Conservation (phyloP, 1,140 invertebrate species). For the Neotoxoptera formosana region DNA sequence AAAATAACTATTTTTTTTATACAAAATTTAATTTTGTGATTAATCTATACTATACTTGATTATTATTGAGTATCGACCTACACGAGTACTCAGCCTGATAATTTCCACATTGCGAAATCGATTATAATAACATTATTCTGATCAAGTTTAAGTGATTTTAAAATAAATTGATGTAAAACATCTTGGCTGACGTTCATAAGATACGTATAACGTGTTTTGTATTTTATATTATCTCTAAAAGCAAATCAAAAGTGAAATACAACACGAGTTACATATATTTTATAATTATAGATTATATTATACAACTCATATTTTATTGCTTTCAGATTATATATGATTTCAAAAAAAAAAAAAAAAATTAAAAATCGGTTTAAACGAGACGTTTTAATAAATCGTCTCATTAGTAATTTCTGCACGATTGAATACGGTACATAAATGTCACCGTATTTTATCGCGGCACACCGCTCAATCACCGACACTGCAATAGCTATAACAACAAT, state of each 20-base stretch:
- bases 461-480: neutral
- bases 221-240: conserved; percentile 2
- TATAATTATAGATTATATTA: neutral
- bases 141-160: neutral
- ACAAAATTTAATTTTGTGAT: neutral
- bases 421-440: neutral
- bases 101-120: neutral
- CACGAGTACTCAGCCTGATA: neutral
- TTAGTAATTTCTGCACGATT: conserved; percentile 15
- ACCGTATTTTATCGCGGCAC: neutral
- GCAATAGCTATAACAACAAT: neutral
- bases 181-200: neutral
- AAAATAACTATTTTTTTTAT: neutral
- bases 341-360: neutral
- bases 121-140: neutral
- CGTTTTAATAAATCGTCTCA: conserved; percentile 10
- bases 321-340: neutral
- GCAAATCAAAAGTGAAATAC: neutral
- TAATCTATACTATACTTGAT: neutral
- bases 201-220: conserved; percentile 1
- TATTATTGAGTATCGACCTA: neutral
- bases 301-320: neutral
- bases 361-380: neutral
- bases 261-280: neutral
- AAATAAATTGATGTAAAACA: conserved; percentile 10